Evolutionary conservation across 1,140 invertebrate species (phyloP).

Genomic region (silkworm (Bombyx mori)): DNA sequence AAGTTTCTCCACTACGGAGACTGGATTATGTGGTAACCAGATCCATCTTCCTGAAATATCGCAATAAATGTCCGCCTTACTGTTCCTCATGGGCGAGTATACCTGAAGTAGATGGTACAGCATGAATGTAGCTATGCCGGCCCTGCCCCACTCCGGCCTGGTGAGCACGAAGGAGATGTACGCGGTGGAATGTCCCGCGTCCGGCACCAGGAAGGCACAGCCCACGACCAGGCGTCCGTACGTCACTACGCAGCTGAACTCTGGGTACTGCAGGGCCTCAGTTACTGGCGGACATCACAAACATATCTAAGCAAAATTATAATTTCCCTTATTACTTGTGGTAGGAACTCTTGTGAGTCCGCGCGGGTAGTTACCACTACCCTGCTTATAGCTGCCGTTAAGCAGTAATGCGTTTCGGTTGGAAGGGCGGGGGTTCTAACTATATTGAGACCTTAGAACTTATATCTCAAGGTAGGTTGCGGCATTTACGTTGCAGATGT

Average conservation of each 20-base stretch:
- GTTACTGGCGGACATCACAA: conserved; percentile 75
- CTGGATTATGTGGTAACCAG: too few species aligned
- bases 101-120: conserved; percentile 92
- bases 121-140: conserved; percentile 90
- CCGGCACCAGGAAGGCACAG: conserved; percentile 91
- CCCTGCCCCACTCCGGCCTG: conserved; percentile 87
- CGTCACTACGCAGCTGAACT: conserved; percentile 90
- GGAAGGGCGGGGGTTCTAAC: too few species aligned
- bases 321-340: background rate
- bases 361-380: background rate
- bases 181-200: conserved; percentile 84
- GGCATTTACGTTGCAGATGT: too few species aligned
- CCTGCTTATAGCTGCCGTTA: background rate
- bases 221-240: conserved; percentile 89
- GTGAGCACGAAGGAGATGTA: conserved; percentile 93
- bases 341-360: background rate
- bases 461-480: too few species aligned
- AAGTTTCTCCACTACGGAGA: too few species aligned
- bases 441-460: too few species aligned
- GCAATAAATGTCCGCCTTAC: too few species aligned
- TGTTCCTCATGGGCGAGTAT: conserved; percentile 13
- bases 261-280: conserved; percentile 91
- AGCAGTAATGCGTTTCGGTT: background rate
- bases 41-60: too few species aligned
- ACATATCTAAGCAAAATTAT: background rate